Conservation (phyloP, 2,888 invertebrate species). For the Hydriomena furcata region DNA sequence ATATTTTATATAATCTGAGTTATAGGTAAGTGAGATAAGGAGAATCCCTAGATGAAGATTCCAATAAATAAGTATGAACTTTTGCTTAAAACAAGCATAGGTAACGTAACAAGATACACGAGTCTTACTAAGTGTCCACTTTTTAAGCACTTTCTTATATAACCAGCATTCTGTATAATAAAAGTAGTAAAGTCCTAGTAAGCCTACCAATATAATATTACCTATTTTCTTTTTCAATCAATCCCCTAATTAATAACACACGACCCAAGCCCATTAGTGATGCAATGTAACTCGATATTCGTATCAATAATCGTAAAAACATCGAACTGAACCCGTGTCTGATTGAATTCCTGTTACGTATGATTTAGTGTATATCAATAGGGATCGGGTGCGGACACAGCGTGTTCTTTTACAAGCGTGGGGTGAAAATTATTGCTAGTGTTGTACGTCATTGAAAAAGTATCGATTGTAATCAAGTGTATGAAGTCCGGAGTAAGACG, state of each 20-base stretch:
- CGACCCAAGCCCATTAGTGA: slow-evolving; percentile 9
- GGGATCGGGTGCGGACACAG: slow-evolving; percentile 46
- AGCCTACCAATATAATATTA: background rate
- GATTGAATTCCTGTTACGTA: slow-evolving; percentile 68
- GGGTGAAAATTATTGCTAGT: slow-evolving; percentile 18
- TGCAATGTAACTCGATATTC: slow-evolving; percentile 34
- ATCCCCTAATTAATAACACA: slow-evolving; percentile 13
- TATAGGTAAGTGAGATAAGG: too few species aligned
- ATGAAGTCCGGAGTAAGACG: too few species aligned
- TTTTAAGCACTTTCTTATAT: too few species aligned
- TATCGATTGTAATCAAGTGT: background rate
- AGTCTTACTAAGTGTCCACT: too few species aligned
- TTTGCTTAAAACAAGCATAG: too few species aligned
- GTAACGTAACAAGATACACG: too few species aligned
- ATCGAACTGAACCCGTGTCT: slow-evolving; percentile 47
- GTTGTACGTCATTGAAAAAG: background rate
- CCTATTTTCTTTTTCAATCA: background rate
- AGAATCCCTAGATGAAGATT: too few species aligned
- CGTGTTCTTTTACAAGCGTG: slow-evolving; percentile 26
- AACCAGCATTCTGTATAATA: too few species aligned
- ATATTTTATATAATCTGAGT: too few species aligned
- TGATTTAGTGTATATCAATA: slow-evolving; percentile 68
- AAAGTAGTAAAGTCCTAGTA: too few species aligned
- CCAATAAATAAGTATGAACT: too few species aligned
- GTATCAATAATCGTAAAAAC: slow-evolving; percentile 36